These are phyloP conservation scores for Mirza zaza DNA, from an alignment of 2,113 vertebrate genomes.

Conservation along the genomic window DNA sequence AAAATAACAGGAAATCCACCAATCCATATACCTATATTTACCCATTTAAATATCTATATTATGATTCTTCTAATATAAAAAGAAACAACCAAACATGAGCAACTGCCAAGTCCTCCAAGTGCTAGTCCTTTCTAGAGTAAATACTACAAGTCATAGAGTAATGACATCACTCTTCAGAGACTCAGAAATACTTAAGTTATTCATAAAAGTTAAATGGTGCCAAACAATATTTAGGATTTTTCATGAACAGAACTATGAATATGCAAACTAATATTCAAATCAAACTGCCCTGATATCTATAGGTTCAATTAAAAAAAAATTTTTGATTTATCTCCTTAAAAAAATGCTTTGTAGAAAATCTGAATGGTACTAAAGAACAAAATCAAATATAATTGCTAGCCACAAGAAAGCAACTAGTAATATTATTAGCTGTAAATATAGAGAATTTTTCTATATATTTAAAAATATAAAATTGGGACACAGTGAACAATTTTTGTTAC, in stretches of 20 bases:
- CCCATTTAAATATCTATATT: background rate
- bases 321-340: background rate
- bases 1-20: background rate
- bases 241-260: background rate
- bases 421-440: background rate
- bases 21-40: background rate
- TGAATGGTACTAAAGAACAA: background rate
- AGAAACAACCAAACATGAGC: background rate
- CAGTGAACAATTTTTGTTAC: background rate
- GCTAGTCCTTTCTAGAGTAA: background rate
- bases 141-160: background rate
- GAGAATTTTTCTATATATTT: background rate
- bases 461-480: background rate
- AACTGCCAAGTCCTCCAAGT: background rate
- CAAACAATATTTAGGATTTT: constrained; percentile 26
- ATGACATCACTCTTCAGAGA: background rate
- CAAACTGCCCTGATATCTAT: background rate
- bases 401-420: background rate
- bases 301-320: background rate
- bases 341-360: background rate
- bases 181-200: constrained; percentile 4
- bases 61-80: background rate
- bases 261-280: background rate
- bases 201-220: background rate
- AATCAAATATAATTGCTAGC: background rate